Conservation (phyloP, 2,113 vertebrate genomes). For the Dasyornis broadbenti region DNA sequence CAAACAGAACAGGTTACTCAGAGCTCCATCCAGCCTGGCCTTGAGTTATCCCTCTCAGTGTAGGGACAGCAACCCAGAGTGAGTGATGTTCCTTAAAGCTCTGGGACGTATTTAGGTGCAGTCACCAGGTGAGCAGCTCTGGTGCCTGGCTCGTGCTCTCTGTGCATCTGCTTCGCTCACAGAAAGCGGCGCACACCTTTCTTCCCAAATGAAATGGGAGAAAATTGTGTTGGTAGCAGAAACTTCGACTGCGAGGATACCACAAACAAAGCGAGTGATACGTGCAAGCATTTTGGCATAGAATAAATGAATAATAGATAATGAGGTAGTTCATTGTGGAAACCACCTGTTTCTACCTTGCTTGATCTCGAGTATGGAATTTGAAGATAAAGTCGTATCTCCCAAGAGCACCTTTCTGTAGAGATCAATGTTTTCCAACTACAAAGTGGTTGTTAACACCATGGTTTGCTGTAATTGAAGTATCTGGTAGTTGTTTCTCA, state of each 20-base stretch:
- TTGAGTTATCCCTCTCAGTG: background rate
- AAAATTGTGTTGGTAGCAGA: background rate
- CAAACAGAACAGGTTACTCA: background rate
- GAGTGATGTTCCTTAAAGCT: background rate
- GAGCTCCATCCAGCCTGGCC: background rate
- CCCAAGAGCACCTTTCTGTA: background rate
- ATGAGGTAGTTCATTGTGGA: background rate
- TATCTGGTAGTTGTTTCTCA: background rate
- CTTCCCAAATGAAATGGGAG: background rate
- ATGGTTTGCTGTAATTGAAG: constrained; percentile 8
- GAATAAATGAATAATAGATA: background rate
- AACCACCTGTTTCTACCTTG: constrained; percentile 3
- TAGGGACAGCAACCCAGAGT: background rate
- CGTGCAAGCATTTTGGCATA: background rate
- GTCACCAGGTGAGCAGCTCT: background rate
- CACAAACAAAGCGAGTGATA: background rate
- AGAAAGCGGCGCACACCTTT: background rate
- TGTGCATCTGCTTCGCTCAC: background rate
- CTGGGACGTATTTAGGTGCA: background rate
- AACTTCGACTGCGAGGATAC: background rate
- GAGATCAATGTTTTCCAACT: background rate
- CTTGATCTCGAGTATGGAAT: constrained; percentile 23
- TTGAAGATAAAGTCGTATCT: constrained; percentile 1
- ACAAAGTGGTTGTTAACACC: background rate
- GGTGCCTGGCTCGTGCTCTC: accelerated